Percentiles rank a stretch among this genome's conserved stretches.
Evolutionary conservation across 2,888 invertebrate species (phyloP).

Genomic region (Lochmaea capreae): DNA sequence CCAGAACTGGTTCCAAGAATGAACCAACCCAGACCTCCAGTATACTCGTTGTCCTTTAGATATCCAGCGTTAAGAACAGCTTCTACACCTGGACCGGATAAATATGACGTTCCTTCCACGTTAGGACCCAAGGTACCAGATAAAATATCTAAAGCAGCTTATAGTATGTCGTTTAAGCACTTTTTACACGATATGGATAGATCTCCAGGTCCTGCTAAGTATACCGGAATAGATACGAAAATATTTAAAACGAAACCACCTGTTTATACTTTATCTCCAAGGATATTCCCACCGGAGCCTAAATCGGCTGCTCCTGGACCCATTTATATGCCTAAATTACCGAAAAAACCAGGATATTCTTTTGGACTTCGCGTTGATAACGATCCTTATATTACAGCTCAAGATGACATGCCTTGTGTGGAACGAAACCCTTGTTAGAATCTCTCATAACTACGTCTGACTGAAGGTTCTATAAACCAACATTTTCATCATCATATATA

Average conservation of each 20-base stretch:
- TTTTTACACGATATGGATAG: conserved; percentile 21
- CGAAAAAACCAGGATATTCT: conserved; percentile 65
- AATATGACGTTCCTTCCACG: conserved; percentile 68
- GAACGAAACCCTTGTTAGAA: conserved; percentile 27
- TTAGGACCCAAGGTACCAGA: conserved; percentile 69
- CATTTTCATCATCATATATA: conserved; percentile 4
- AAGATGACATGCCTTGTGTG: conserved; percentile 65
- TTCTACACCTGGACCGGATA: conserved; percentile 72
- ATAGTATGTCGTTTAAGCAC: conserved; percentile 42
- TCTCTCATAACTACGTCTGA: not conserved
- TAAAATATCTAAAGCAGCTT: conserved; percentile 65
- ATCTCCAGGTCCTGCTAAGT: conserved; percentile 47
- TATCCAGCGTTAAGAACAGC: conserved; percentile 53
- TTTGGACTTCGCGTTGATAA: conserved; percentile 73
- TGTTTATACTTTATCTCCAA: conserved; percentile 57
- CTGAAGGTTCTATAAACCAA: not conserved
- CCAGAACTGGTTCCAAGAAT: conserved; percentile 70
- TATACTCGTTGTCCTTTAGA: conserved; percentile 70
- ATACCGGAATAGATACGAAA: conserved; percentile 55
- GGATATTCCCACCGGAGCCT: conserved; percentile 44
- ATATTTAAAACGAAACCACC: conserved; percentile 58
- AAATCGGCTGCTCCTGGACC: conserved; percentile 51
- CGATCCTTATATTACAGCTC: conserved; percentile 71
- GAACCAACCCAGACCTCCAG: conserved; percentile 69
- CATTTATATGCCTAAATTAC: conserved; percentile 57